These are phyloP conservation scores for Anthopleura xanthogrammica DNA, from an alignment of 92 coral and sea anemone species.

Conservation along the genomic window DNA sequence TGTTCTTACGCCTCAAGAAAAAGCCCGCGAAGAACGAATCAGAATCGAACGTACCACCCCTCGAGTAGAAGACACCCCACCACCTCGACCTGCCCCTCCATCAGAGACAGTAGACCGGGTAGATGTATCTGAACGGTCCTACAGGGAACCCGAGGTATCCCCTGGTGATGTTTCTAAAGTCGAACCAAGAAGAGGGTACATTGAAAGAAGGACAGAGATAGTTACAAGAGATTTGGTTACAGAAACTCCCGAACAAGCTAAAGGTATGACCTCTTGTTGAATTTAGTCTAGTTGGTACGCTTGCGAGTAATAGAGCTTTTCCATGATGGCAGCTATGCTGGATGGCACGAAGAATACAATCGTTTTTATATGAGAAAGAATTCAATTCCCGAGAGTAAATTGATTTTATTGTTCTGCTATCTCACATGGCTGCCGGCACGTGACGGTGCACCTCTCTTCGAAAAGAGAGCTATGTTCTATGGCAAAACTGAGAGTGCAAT, in stretches of 20 bases:
- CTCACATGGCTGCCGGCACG: no score
- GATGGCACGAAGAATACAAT: no score
- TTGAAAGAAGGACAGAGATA: slow-evolving; percentile 57
- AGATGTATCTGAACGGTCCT: slow-evolving; percentile 43
- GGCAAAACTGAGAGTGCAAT: no score
- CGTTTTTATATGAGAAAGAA: no score
- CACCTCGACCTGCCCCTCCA: slow-evolving; percentile 51
- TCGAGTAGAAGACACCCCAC: slow-evolving; percentile 42
- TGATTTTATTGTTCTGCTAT: no score
- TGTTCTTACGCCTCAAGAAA: slow-evolving; percentile 54
- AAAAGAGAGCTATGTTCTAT: no score
- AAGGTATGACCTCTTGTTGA: slow-evolving; percentile 30
- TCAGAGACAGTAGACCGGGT: slow-evolving; percentile 33
- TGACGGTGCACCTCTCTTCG: no score
- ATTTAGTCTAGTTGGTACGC: neutral
- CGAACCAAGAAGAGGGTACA: slow-evolving; percentile 42
- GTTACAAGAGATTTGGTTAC: slow-evolving; percentile 5
- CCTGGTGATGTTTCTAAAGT: slow-evolving; percentile 15
- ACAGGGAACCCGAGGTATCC: slow-evolving; percentile 28
- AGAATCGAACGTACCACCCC: slow-evolving; percentile 31
- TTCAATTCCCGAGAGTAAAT: no score
- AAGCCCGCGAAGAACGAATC: slow-evolving; percentile 49
- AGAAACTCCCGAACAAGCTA: slow-evolving; percentile 30
- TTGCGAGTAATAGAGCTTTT: no score
- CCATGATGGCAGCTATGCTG: no score